Conservation (phyloP, 1,140 invertebrate genomes). For the Sarcophaga peregrina region DNA sequence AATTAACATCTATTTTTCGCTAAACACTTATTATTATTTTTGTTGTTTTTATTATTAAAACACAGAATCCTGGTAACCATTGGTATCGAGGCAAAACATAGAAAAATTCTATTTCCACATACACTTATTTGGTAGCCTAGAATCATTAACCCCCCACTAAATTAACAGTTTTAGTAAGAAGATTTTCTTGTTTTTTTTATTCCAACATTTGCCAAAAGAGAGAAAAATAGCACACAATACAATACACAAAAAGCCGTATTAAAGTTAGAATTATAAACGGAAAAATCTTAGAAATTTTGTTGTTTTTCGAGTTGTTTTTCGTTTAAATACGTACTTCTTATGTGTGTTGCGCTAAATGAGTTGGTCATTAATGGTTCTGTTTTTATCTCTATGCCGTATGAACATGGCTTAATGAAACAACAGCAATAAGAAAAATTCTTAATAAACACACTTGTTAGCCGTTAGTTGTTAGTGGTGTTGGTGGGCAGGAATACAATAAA, state of each 20-base stretch:
- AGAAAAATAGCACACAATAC: too few species aligned
- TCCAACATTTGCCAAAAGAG: too few species aligned
- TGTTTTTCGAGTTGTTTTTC: neutral
- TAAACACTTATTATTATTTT: too few species aligned
- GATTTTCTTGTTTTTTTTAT: neutral
- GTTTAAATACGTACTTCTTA: neutral
- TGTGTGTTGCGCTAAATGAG: conserved; percentile 7
- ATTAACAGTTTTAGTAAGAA: conserved; percentile 30
- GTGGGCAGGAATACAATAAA: neutral
- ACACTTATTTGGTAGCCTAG: too few species aligned
- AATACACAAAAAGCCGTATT: neutral
- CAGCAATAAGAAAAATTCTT: neutral
- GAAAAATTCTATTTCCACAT: too few species aligned
- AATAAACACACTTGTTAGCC: conserved; percentile 22
- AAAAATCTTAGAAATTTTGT: neutral
- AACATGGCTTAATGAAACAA: neutral
- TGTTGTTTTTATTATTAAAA: too few species aligned
- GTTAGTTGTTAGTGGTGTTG: neutral
- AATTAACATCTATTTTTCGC: conserved; percentile 1
- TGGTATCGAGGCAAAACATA: too few species aligned
- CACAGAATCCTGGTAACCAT: too few species aligned
- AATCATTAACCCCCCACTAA: conserved; percentile 26
- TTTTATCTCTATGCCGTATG: too few species aligned
- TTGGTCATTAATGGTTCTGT: neutral
- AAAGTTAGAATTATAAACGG: neutral